Conservation (phyloP, 2,113 vertebrate species). For the zebrafish (Danio rerio) region GRCz12tu NC_133191.1:12926001-12926500, state of each 20-base stretch:
- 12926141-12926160: slow-evolving; percentile 5
- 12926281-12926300: not conserved
- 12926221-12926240: not conserved
- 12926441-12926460: slow-evolving; percentile 58
- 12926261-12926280: not conserved
- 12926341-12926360: slow-evolving; percentile 27
- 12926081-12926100: too few species aligned
- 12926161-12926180: slow-evolving; percentile 20
- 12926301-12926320: not conserved
- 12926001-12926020: too few species aligned
- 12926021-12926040: too few species aligned
- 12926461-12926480: slow-evolving; percentile 50
- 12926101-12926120: too few species aligned
- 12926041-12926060: too few species aligned
- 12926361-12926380: slow-evolving; percentile 37
- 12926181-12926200: not conserved
- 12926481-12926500: slow-evolving; percentile 53
- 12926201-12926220: not conserved
- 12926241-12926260: not conserved
- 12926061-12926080: too few species aligned
- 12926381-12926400: slow-evolving; percentile 10
- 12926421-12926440: slow-evolving; percentile 45
- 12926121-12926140: not conserved
- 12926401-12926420: slow-evolving; percentile 19
- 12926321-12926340: slow-evolving; percentile 11